Conservation (phyloP, 2,888 invertebrate genomes). For the Ochropacha duplaris region DNA sequence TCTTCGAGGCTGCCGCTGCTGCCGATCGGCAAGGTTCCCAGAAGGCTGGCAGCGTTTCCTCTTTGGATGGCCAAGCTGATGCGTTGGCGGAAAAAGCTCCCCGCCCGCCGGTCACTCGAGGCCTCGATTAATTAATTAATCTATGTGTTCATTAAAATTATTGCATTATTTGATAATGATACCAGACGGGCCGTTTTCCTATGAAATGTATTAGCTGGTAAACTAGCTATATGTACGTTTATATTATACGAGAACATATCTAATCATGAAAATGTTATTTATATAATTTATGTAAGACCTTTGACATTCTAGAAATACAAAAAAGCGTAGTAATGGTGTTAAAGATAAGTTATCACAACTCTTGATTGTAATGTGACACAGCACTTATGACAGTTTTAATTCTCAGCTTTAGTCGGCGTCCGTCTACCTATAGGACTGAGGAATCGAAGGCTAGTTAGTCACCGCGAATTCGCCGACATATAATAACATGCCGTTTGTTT, state of each 20-base stretch:
- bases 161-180: too few species aligned
- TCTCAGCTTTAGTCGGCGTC: not conserved
- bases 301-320: not conserved
- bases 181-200: too few species aligned
- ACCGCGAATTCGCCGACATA: not conserved
- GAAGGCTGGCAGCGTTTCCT: too few species aligned
- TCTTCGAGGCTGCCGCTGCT: too few species aligned
- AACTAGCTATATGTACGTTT: too few species aligned
- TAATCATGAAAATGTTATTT: not conserved
- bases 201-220: too few species aligned
- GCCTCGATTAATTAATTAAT: too few species aligned
- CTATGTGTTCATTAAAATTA: too few species aligned
- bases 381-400: constrained; percentile 19
- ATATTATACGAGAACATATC: not conserved
- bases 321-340: not conserved
- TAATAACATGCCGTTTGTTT: not conserved
- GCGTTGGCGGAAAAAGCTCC: too few species aligned
- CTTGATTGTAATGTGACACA: constrained; percentile 10
- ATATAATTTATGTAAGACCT: not conserved
- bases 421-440: not conserved
- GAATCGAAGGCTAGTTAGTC: not conserved
- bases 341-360: not conserved
- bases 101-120: too few species aligned
- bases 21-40: too few species aligned
- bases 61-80: too few species aligned